Evolutionary conservation across 2,113 vertebrate genomes (phyloP).

Genomic region (Cyprinodon variegatus): DNA sequence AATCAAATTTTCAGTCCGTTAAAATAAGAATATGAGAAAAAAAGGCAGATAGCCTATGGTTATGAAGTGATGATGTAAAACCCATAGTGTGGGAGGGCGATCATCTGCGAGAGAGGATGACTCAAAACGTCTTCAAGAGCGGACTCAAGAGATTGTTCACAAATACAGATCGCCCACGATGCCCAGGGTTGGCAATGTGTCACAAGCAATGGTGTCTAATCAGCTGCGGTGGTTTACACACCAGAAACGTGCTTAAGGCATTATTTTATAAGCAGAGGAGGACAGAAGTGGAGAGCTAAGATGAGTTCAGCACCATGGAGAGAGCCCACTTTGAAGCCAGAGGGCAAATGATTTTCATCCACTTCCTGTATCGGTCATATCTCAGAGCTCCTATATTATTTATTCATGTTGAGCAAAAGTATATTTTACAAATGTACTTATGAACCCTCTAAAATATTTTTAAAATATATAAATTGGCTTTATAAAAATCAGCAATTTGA

Average conservation of each 20-base stretch:
- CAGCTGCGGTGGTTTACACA: background rate
- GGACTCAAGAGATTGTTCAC: conserved; percentile 3
- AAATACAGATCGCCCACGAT: conserved; percentile 9
- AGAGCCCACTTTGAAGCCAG: conserved; percentile 30
- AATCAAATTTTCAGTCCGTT: background rate
- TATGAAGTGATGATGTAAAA: conserved; percentile 21
- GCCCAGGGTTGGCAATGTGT: background rate
- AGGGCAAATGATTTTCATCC: background rate
- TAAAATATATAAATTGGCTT: background rate
- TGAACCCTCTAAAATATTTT: background rate
- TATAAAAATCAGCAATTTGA: background rate
- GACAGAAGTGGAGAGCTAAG: background rate
- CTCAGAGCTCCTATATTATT: background rate
- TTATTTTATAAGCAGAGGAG: background rate
- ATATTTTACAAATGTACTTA: background rate
- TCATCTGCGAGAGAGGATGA: conserved; percentile 18
- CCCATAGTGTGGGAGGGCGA: conserved; percentile 20
- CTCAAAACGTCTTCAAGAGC: conserved; percentile 12
- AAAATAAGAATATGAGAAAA: background rate
- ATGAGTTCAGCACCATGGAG: conserved; percentile 72
- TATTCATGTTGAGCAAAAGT: background rate
- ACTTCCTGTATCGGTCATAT: background rate
- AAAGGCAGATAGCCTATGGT: background rate
- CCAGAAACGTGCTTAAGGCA: conserved; percentile 9
- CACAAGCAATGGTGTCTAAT: conserved; percentile 14